Base-by-base conservation (phyloP, 2,797 vertebrate genomes). In the Coregonus ussuriensis region DNA sequence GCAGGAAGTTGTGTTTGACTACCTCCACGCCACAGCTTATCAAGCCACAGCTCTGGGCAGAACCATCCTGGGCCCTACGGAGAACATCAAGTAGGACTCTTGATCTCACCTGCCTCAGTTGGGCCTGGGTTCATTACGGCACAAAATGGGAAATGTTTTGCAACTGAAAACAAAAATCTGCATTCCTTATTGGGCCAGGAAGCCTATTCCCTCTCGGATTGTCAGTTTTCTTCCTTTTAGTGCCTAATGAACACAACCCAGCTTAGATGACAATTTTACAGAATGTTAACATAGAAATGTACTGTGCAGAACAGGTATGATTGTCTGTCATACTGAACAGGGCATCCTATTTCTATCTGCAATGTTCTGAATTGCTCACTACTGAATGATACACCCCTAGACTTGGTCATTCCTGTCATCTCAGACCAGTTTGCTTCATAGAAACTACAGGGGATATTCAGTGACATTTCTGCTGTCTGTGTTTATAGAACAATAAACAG, bases 1-100 rank as follows among this genome's bases (percentile, higher is more conserved):
- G 78, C 98, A 99, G 82, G 98, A 99, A 92, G 98, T 99, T 83
- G 97, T 99, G 37, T 99, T 99, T 84, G 98, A 99, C 86, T 97
- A 99, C 89, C 95, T 99, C 76, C 98, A 99, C 0, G 97, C 97
- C n/a, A 98, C 97, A 0, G 97, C 98, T 1, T 99, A 99, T 89
- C 96, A 96, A 89, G 91, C 95, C 37, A 99, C 98, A 1, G 96
- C 98, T 4, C 93, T 99, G 71, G 98, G 98, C 82, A 88, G 97
- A 72, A 99, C 98, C 72, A 99, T 99, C 86, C 93, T 99, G 80
- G 98, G 98, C 37, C 98, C 98, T 81, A 96, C 96, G 0, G 97
- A 99, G 92, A 99, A 99, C 88, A 99, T 99, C 86, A 99, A 96
- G 98, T 99, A 91, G 75, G 94, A 88, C 74, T 71, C 21, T 6